phyloP scores from a whole-genome alignment of 1,140 invertebrate genomes.

The Acromyrmex heyeri region DNA sequence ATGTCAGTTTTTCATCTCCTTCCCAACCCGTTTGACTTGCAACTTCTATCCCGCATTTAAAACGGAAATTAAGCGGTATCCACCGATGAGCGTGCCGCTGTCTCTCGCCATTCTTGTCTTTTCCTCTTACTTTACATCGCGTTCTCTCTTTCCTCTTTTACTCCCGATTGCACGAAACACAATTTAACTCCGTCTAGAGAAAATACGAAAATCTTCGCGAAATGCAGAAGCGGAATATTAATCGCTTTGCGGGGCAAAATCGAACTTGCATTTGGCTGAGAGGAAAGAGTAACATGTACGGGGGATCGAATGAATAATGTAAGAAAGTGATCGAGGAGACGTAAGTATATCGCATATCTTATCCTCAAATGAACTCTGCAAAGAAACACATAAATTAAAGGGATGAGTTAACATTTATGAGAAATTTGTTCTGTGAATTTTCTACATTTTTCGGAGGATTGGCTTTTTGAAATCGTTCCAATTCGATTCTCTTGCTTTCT shows the following conservation, averaged over 20 bases:
- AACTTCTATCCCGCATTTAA: constrained; percentile 71
- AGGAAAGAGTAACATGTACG: not conserved
- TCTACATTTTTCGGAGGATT: not conserved
- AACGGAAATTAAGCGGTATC: constrained; percentile 71
- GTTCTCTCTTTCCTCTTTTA: not conserved
- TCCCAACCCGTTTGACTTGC: constrained; percentile 49
- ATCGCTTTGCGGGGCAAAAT: constrained; percentile 32
- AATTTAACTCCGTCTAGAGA: constrained; percentile 63
- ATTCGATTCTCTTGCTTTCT: not conserved
- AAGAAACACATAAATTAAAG: not conserved
- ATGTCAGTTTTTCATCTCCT: constrained; percentile 71
- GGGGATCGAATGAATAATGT: not conserved
- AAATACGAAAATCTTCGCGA: constrained; percentile 48
- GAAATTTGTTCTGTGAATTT: not conserved
- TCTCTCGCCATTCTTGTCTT: constrained; percentile 25
- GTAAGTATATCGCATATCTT: not conserved
- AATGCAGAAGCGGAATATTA: constrained; percentile 38
- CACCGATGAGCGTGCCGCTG: constrained; percentile 28
- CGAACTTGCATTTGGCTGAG: constrained; percentile 6
- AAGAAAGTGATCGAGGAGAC: not conserved
- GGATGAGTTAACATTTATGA: not conserved
- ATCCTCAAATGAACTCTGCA: not conserved
- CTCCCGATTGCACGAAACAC: constrained; percentile 57
- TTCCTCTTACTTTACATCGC: not conserved
- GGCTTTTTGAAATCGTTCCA: not conserved